Conservation (phyloP, 2,888 invertebrate genomes). For the Eilema depressum region DNA sequence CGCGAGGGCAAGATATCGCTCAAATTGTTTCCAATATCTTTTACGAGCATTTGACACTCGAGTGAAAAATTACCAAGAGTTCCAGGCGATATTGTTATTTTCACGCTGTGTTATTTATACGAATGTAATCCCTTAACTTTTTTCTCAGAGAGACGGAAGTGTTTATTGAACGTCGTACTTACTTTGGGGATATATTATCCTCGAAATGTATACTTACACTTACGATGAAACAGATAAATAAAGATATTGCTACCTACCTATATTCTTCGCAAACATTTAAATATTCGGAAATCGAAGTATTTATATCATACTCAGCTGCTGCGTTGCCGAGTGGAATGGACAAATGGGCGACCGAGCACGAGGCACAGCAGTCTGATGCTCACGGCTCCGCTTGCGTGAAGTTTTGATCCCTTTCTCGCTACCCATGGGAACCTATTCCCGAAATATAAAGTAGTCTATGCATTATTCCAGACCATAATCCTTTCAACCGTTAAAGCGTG, state of each 20-base stretch:
- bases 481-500: too few species aligned
- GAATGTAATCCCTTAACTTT: slow-evolving; percentile 50
- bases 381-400: too few species aligned
- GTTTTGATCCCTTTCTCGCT: too few species aligned
- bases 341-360: not conserved
- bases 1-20: slow-evolving; percentile 74
- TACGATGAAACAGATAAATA: slow-evolving; percentile 11
- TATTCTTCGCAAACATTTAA: slow-evolving; percentile 24
- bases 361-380: too few species aligned
- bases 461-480: too few species aligned
- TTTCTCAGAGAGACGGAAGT: slow-evolving; percentile 39
- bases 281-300: not conserved
- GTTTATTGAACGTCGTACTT: slow-evolving; percentile 34
- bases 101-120: slow-evolving; percentile 63
- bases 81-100: slow-evolving; percentile 72
- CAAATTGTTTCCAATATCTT: slow-evolving; percentile 84
- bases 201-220: slow-evolving; percentile 10
- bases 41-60: slow-evolving; percentile 80
- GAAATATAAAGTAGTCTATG: too few species aligned
- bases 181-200: slow-evolving; percentile 5
- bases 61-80: slow-evolving; percentile 77
- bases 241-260: not conserved
- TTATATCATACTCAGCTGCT: slow-evolving; percentile 16
- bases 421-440: too few species aligned
- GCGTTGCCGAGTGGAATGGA: not conserved